Percentiles rank a stretch among this genome's conserved stretches.
phyloP scores from a whole-genome alignment of 2,797 vertebrate species.

The Rhinogobio ventralis region DNA sequence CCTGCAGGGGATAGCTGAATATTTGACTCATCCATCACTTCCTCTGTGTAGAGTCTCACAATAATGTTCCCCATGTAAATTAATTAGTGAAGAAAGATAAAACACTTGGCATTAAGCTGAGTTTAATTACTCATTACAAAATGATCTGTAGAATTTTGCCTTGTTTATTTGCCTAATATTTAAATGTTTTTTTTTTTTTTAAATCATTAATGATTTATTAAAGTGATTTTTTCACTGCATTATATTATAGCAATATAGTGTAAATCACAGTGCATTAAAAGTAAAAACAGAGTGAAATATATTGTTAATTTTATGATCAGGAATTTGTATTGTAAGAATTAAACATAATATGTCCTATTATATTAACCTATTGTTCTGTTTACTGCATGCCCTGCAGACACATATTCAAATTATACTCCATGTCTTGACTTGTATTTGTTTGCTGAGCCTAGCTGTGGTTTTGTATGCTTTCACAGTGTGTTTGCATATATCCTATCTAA shows the following conservation, averaged over 20 bases:
- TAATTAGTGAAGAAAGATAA: background rate
- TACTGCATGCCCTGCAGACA: background rate
- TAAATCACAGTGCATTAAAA: background rate
- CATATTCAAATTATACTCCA: background rate
- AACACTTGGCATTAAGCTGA: background rate
- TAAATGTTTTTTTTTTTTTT: background rate
- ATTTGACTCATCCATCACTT: background rate
- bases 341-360: background rate
- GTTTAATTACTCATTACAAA: background rate
- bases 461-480: constrained; percentile 5
- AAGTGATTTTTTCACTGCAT: background rate
- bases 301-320: background rate
- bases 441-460: constrained; percentile 10
- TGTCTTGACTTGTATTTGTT: constrained; percentile 9
- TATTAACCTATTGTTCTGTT: background rate
- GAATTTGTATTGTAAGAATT: background rate
- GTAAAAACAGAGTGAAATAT: background rate
- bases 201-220: background rate
- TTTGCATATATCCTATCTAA: constrained; percentile 11
- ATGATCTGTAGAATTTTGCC: background rate
- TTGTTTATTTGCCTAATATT: background rate
- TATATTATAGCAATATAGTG: background rate
- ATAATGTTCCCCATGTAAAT: background rate
- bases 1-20: background rate
- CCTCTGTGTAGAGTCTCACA: background rate